A percentile compares a stretch with the other conserved stretches of the same genome.
phyloP scores from a whole-genome alignment of 2,797 vertebrate species.

The Spondyliosoma cantharus region DNA sequence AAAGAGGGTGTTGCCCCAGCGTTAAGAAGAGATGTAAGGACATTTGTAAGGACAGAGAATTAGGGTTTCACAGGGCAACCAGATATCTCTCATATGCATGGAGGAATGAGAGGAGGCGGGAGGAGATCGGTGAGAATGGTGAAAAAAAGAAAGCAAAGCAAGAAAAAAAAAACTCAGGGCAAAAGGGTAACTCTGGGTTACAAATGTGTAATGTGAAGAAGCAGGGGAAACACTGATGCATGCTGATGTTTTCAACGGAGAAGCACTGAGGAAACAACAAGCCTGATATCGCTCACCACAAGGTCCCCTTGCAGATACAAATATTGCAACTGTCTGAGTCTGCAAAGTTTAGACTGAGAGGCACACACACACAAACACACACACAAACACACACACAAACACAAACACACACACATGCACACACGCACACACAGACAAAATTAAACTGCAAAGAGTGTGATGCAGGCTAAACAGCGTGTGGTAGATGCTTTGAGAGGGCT shows the following conservation, averaged over 20 bases:
- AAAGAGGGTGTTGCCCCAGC: neutral
- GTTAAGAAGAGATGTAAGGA: neutral
- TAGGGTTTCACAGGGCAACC: neutral
- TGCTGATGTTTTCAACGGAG: slow-evolving; percentile 71
- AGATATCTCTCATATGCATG: slow-evolving; percentile 34
- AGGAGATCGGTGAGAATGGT: slow-evolving; percentile 21
- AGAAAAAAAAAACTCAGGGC: slow-evolving; percentile 23
- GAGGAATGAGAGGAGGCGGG: neutral
- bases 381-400: neutral
- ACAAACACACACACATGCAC: neutral
- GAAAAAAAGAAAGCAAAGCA: neutral
- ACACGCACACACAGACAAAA: slow-evolving; percentile 12
- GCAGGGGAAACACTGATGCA: slow-evolving; percentile 75
- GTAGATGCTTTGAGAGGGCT: slow-evolving; percentile 3
- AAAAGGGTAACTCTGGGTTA: slow-evolving; percentile 71
- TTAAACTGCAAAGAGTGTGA: slow-evolving; percentile 47
- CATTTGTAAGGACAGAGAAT: neutral
- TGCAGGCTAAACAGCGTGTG: slow-evolving; percentile 34
- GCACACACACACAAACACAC: slow-evolving; percentile 4
- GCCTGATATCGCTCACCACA: slow-evolving; percentile 74
- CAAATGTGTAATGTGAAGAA: slow-evolving; percentile 58
- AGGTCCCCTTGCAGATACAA: slow-evolving; percentile 74
- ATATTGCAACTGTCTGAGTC: slow-evolving; percentile 69
- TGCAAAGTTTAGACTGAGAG: slow-evolving; percentile 67
- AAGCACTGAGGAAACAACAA: slow-evolving; percentile 75